Evolutionary conservation across 2,797 vertebrate species (phyloP).

Genomic region (Astyanax mexicanus): DNA sequence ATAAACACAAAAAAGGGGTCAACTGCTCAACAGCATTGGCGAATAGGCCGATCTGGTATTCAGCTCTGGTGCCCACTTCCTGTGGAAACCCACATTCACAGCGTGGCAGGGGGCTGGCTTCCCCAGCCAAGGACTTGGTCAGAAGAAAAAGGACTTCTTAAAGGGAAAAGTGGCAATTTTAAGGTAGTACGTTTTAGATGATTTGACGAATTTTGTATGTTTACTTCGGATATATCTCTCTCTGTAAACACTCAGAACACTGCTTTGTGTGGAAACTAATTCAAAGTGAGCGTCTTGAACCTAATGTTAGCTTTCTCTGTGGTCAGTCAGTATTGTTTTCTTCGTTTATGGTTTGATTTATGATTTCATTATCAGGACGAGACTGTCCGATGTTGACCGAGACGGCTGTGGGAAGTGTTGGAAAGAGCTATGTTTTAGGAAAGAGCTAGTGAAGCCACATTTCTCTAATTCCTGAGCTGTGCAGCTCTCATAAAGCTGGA

Average conservation of each 20-base stretch:
- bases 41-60: neutral
- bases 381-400: neutral
- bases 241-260: conserved; percentile 25
- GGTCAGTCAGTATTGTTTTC: conserved; percentile 28
- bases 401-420: neutral
- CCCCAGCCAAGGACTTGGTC: conserved; percentile 55
- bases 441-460: conserved; percentile 16
- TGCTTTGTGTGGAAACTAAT: conserved; percentile 33
- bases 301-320: conserved; percentile 25
- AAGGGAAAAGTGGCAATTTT: conserved; percentile 79
- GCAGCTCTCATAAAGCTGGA: conserved; percentile 3
- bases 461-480: neutral
- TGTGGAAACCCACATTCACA: conserved; percentile 14
- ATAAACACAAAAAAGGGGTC: neutral
- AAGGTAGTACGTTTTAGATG: conserved; percentile 55
- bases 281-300: conserved; percentile 13
- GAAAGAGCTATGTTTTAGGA: conserved; percentile 13
- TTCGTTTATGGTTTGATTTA: neutral
- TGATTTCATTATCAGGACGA: neutral
- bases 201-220: conserved; percentile 14
- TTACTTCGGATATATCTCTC: conserved; percentile 17
- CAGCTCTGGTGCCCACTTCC: conserved; percentile 16
- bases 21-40: neutral
- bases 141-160: conserved; percentile 40
- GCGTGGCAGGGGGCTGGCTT: conserved; percentile 64